Base-by-base conservation (phyloP, 1,140 invertebrate species). In the Polyergus mexicanus region DNA sequence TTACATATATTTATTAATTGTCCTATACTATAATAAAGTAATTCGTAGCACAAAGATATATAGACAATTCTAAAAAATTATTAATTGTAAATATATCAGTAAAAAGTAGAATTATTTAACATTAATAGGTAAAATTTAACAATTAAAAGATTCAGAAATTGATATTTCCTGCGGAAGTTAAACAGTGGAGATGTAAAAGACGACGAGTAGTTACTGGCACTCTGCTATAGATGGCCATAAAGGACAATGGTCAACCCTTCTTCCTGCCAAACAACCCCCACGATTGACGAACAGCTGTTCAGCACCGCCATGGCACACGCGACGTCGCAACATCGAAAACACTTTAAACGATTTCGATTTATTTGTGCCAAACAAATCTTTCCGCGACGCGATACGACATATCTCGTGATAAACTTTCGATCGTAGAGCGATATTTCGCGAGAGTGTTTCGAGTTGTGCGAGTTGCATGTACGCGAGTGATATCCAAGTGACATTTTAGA, bases 301-400 rank as follows among this genome's bases (percentile, higher is more conserved):
- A 44, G 44, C 72, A 85, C 75, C 85, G 88, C 86, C 85, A 90
- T 90, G 89, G 89, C 89, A 83, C 88, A 89, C 89, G 88, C 89
- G 89, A 90, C 86, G 78, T 76, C 60, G 76, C 60, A 65, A 75
- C 74, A 68, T 88, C 86, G 58, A 72, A 90, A 60, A 83, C 81
- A 77, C 19, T 89, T 32, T 19, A 69, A 62, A 35, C 47, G 32
- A 72, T 88, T 87, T 65, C 86, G 41, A 77, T n/a, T 83, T 71
- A 62, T 71, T 54, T 71, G 44, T 68, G 71, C 63, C 65, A 60
- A 77, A 63, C 83, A 41, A 13, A 32, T 88, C 74, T 85, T 87
- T 41, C 69, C 86, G 76, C 35, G 81, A 41, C 19, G 41, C 25
- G 69, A 65, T 44, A 80, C 75, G 32, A 66, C 54, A 25, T 51